Percentiles rank a stretch among this genome's conserved stretches.
Conservation (phyloP, 2,113 vertebrate species). For the Heterotis niloticus region DNA sequence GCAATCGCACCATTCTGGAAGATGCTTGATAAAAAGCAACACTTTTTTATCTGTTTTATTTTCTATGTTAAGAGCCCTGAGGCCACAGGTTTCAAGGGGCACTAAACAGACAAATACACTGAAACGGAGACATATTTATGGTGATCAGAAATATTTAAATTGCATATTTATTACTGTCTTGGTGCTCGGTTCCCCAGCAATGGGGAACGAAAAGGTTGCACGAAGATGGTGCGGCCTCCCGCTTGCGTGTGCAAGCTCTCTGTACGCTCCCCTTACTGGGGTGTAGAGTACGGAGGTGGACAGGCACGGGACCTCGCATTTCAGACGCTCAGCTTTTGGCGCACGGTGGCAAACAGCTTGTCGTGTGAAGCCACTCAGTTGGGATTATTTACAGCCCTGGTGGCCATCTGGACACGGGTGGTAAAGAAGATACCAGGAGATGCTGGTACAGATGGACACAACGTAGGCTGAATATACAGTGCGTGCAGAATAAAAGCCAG, state of each 20-base stretch:
- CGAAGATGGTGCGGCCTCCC: too few species aligned
- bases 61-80: too few species aligned
- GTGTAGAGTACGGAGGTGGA: too few species aligned
- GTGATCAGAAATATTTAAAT: neutral
- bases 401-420: slow-evolving; percentile 3
- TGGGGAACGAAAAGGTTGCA: too few species aligned
- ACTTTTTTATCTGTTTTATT: neutral
- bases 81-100: too few species aligned
- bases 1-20: neutral
- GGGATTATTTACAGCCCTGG: neutral
- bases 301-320: neutral
- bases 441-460: too few species aligned
- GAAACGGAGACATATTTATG: neutral
- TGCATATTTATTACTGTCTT: neutral
- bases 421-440: too few species aligned
- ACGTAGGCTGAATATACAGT: too few species aligned
- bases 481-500: too few species aligned
- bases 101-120: neutral
- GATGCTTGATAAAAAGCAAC: neutral
- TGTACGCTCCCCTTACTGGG: too few species aligned
- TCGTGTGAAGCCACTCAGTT: neutral
- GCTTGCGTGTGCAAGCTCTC: too few species aligned
- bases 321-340: slow-evolving; percentile 6
- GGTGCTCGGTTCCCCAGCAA: too few species aligned
- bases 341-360: neutral